Base-by-base conservation (phyloP, 2,888 invertebrate genomes). In the Sphaerophoria rueppellii region DNA sequence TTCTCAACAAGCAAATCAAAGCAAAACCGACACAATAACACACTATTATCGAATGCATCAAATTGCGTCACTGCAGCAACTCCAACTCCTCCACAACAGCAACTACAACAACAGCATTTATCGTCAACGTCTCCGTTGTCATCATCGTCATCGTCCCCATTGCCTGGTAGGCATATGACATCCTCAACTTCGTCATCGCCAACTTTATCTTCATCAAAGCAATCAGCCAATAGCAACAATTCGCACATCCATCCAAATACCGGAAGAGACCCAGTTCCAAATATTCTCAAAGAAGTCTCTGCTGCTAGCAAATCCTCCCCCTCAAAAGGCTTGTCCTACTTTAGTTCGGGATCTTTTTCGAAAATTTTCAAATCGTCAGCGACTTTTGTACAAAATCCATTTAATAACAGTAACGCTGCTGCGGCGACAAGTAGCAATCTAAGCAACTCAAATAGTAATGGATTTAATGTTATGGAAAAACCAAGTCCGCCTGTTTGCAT, bases 311-410 rank as follows among this genome's bases (percentile, higher is more conserved):
- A 80, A 54, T 79, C 73, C 16, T 67, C 79, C 4, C 71, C 81
- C 43, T 16, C 60, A 4, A 81, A 76, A 7, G 76, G 81, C 6
- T 58, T 86, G 50, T 87, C 87, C 9, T 87, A 87, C 48, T 87
- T 87, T 65, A 83, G 76, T 32, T 50, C 86, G 4, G 82, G 81
- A 24, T 80, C 74, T 70, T 80, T 87, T 67, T 87, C 87, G 24
- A 87, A 82, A 74, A 87, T 87, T 48, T 87, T 87, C 40, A 87
- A 87, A 74, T 81, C 72, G 69, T 86, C 87, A 35, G 81, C 86
- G 35, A 82, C 86, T 24, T 86, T 87, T 77, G 86, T 87, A 32
- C 87, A 86, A 76, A 87, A 85, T 73, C 81, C 80, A 37, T 80
- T 86, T 37, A 75, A 61, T 50, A 82, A 52, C 50, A 65, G 61